A percentile compares a stretch with the other conserved stretches of the same genome.
Conservation (phyloP, 2,113 vertebrate species). For the Phasianus colchicus region DNA sequence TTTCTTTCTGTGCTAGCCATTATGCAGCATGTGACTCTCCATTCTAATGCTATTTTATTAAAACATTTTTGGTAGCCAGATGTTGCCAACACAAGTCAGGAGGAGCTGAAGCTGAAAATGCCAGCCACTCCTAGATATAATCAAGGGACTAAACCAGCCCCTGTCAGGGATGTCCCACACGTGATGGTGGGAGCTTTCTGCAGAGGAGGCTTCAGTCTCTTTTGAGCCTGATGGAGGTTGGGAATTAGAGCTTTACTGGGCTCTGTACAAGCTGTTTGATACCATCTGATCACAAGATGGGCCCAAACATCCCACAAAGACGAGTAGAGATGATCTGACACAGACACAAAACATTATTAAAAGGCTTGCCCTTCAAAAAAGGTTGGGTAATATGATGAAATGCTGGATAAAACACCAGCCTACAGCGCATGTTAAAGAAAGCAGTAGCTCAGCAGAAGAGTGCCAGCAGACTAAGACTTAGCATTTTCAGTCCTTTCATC, state of each 20-base stretch:
- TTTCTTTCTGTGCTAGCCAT: constrained; percentile 23
- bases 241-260: background rate
- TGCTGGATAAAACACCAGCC: background rate
- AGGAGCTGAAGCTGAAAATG: background rate
- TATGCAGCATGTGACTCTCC: background rate
- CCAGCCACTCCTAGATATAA: background rate
- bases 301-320: background rate
- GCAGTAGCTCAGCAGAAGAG: background rate
- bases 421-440: background rate
- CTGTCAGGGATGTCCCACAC: background rate
- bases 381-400: background rate
- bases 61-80: constrained; percentile 4
- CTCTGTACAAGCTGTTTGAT: background rate
- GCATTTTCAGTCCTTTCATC: background rate
- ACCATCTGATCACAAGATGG: background rate
- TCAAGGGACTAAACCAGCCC: background rate
- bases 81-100: background rate
- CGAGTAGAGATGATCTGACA: background rate
- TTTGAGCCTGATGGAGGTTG: background rate
- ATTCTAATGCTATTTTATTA: background rate
- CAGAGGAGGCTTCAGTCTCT: background rate
- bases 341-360: background rate
- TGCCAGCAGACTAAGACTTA: background rate
- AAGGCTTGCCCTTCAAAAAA: background rate
- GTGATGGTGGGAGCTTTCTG: background rate